Base-by-base conservation (phyloP, 1,140 invertebrate genomes). In the Chrysoperla carnea region DNA sequence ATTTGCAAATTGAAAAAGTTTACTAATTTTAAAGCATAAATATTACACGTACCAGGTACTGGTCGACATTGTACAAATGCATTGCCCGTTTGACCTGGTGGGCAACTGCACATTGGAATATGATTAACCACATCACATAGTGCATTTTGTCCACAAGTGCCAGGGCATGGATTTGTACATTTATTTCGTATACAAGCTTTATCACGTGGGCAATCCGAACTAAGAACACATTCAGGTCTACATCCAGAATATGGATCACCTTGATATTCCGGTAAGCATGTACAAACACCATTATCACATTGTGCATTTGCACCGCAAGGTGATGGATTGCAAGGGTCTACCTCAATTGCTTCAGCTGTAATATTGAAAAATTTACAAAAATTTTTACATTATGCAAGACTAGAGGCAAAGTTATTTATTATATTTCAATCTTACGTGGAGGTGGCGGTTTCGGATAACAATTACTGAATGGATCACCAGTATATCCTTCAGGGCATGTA, bases 301-400 rank as follows among this genome's bases (percentile, higher is more conserved):
- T 73, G 58, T 13, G 78, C 68, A 53, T 82, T 81, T 0, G 70
- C 55, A 17, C 81, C 81, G 56, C 81, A 84, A 11, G 75, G 73
- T 8, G 66, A 69, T 9, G 72, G 68, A 51, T 67, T 67, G 46
- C 73, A 76, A 29, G 67, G 62, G 48, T 72, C 68, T 41, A 53
- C 42, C 38, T 37, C 15, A 29, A 29, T 28, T 12, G 31, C 11
- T 36, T 37, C 36, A 40, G 41, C 27, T 33, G 14, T 29, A 29
- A 27, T 11, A 39, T 6, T 12, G 29, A 11, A 11, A 11, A 7
- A 31, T 11, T 7, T 31, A 31, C 29, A 31, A 43, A 41, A 37
- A 37, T 9, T 36, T n/a, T 1, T 12, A 39, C 29, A 33, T 12
- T 33, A 12, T 33, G n/a, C 8, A 4, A 11, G 31, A 4, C n/a